These are phyloP conservation scores for Sinocyclocheilus maitianheensis DNA, from an alignment of 2,113 vertebrate species.

Conservation along the genomic window DNA sequence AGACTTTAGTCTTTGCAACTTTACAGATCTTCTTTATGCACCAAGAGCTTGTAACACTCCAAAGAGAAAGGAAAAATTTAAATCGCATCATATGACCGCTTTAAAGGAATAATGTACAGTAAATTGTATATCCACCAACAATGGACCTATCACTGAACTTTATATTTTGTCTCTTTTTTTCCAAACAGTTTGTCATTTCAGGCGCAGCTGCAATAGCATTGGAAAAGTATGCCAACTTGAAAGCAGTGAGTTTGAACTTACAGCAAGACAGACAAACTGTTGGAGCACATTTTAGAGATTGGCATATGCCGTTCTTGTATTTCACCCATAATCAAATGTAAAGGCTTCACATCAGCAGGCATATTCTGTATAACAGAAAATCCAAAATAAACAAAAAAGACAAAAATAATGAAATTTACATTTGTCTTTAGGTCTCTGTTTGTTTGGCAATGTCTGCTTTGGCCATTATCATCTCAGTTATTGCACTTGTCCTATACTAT, in stretches of 20 bases:
- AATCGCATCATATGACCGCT: too few species aligned
- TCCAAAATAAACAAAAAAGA: neutral
- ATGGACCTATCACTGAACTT: neutral
- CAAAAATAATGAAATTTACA: neutral
- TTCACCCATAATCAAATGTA: neutral
- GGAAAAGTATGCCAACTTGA: constrained; percentile 67
- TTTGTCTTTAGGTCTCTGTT: constrained; percentile 56
- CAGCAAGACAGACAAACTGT: neutral
- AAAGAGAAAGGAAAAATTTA: too few species aligned
- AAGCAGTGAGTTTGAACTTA: constrained; percentile 65
- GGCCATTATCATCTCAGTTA: constrained; percentile 60
- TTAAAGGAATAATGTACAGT: neutral
- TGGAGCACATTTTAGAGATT: neutral
- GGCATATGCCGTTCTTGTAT: neutral
- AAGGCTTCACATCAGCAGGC: neutral
- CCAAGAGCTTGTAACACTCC: too few species aligned
- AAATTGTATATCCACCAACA: neutral
- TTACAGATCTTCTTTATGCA: too few species aligned
- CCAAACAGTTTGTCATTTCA: constrained; percentile 68
- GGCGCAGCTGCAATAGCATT: constrained; percentile 65
- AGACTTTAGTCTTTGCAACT: too few species aligned
- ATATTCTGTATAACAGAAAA: neutral
- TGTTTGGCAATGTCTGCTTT: constrained; percentile 57
- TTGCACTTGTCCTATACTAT: constrained; percentile 69
- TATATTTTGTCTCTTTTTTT: constrained; percentile 5